Base-by-base conservation (phyloP, 2,888 invertebrate species). In the Paralinhomoeus sp. region DNA sequence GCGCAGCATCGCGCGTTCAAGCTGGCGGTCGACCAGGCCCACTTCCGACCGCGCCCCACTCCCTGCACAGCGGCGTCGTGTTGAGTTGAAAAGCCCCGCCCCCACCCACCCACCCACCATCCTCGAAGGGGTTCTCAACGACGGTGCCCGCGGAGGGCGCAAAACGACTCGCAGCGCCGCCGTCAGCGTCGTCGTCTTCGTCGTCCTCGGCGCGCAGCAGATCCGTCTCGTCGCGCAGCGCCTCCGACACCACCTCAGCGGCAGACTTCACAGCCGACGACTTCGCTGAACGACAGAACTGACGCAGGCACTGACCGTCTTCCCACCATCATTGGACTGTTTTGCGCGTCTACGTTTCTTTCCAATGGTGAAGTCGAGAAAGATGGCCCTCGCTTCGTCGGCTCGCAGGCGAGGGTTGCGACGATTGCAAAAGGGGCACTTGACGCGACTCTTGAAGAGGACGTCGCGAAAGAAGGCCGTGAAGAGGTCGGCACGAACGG, bases 341-440 rank as follows among this genome's bases (percentile, higher is more conserved):
- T 36, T 24, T 38, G 42, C n/a, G 17, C 13, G n/a, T 22, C 31
- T 24, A 38, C 37, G 18, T 18, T 44, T 37, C 37, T 37, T 37
- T 13, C 44, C 15, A 9, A 47, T 36, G 17, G 51, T 43, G 48
- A 58, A 57, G 40, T 56, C 59, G 24, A 58, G 40, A 9, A 59
- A 46, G 18, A 58, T 48, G 18, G 49, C 51, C 9, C 56, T 46
- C 23, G 45, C 47, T 9, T 47, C 48, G 42, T 58, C 58, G 45
- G 60, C 59, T 33, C 54, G 48, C 40, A 58, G 38, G 17, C 42
- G 49, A 20, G 57, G 56, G 42, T 54, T 54, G n/a, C 53, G 47
- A 9, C 49, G 44, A 40, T 57, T 57, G 45, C 58, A 58, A 17
- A 54, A 37, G 0, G 57, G 58, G 43, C 58, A 58, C 17, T 54